Conservation (phyloP, 2,113 vertebrate genomes). For the Tyrannus savana region DNA sequence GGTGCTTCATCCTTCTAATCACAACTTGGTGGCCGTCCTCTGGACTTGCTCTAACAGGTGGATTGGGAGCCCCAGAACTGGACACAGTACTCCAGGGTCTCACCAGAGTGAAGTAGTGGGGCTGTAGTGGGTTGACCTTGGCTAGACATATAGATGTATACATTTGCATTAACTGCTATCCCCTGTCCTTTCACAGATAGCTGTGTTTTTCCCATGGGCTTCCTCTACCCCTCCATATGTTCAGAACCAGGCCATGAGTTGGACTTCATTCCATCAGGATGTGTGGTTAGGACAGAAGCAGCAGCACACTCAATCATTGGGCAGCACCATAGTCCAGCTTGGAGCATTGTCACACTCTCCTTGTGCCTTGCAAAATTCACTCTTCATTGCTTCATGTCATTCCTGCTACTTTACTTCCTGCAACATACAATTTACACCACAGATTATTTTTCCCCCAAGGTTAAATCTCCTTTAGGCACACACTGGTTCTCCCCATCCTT, state of each 20-base stretch:
- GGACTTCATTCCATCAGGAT: not conserved
- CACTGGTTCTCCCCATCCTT: accelerated
- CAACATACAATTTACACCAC: not conserved
- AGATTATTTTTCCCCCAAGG: not conserved
- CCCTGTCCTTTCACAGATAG: not conserved
- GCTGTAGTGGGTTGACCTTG: not conserved
- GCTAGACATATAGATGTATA: not conserved
- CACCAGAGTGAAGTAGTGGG: not conserved
- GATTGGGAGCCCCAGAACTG: accelerated
- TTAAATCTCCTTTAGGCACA: not conserved
- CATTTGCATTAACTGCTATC: not conserved
- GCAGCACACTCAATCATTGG: not conserved
- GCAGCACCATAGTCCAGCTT: accelerated
- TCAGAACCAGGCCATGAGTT: not conserved
- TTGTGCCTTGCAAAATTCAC: not conserved
- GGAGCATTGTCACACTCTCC: not conserved
- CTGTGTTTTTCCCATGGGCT: not conserved
- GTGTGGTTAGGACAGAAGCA: not conserved
- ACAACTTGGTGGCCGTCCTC: not conserved
- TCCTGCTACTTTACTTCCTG: not conserved
- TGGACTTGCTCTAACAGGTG: not conserved
- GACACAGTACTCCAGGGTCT: not conserved
- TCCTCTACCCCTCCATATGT: not conserved
- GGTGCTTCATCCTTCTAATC: not conserved
- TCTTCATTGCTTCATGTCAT: not conserved